Evolutionary conservation across 92 coral and sea anemone genomes (phyloP), one percentile per base, ranked within the genome.

Genomic region (Epizoanthus fatuus): DNA sequence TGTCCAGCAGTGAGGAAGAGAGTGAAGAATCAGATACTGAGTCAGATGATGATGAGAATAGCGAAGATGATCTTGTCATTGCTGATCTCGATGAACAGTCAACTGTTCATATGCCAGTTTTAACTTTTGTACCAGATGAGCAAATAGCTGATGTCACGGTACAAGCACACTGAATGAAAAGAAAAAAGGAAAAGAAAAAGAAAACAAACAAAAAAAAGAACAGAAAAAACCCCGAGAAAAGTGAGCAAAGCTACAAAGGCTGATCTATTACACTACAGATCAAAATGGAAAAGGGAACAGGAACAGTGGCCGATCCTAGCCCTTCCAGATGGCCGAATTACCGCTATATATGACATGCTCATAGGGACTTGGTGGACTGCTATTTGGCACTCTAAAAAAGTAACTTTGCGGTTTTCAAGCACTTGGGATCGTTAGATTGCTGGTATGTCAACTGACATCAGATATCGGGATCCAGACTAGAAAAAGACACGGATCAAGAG

Each of bases 401-500:
- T 64, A 64, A 64, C 70, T 64, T 64, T 64, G 8, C 22, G 15
- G 35, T 19, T n/a, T n/a, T 62, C 67, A 3, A 62, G 67, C 67
- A 62, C 67, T 17, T 35, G 14, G 70, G 70, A 22, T 64, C 14
- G 32, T 39, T 64, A 64, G 70, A 64, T 64, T 64, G 70, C 70
- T 39, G 70, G 70, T 22, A 64, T 64, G 70, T 64, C 70, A 64
- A 64, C 44, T 64, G 70, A 16, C 81, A 75, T 75, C 81, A 75
- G 67, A 55, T 37, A 56, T 57, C 81, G 67, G 81, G 81, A 55
- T 75, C 67, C 67, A 35, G 81, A 75, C 81, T 25, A 75, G 35
- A 75, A 60, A 75, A 75, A 55, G 67, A 75, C 81, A 75, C 67
- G 17, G 45, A 57, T 75, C 47, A 75, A 75, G 67, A 75, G 67